Percentiles rank a stretch among this genome's conserved stretches.
Conservation (phyloP, 1,140 invertebrate genomes). For the Lysiphlebus fabarum region DNA sequence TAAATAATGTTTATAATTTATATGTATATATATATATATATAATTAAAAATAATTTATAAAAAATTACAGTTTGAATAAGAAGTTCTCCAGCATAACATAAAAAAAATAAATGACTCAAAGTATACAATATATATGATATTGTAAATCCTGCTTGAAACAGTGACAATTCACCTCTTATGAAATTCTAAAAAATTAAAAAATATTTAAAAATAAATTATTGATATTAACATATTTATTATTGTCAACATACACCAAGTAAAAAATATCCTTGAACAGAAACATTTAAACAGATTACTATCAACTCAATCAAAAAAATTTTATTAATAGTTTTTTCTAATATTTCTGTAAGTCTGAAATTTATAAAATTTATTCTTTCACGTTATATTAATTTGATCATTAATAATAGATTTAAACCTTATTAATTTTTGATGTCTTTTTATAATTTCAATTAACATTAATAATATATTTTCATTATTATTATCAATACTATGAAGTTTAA, state of each 20-base stretch:
- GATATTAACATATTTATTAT: not conserved
- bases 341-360: conserved; percentile 33
- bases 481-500: conserved; percentile 8
- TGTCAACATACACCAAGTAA: too few relatives aligned
- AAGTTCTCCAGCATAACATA: conserved; percentile 27
- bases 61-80: too few relatives aligned
- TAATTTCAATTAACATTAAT: conserved; percentile 12
- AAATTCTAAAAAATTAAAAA: conserved; percentile 1
- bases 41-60: too few relatives aligned
- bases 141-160: conserved; percentile 17
- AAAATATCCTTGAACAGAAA: conserved; percentile 31
- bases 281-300: conserved; percentile 18
- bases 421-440: conserved; percentile 24
- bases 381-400: not conserved
- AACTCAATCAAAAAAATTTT: conserved; percentile 25
- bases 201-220: not conserved
- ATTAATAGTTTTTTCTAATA: conserved; percentile 42
- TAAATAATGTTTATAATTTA: too few relatives aligned
- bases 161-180: not conserved
- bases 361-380: not conserved
- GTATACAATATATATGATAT: not conserved
- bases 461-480: not conserved
- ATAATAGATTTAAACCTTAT: conserved; percentile 19
- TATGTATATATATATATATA: not conserved
- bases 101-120: conserved; percentile 21